These are phyloP conservation scores for Acipenser oxyrinchus DNA, from an alignment of 2,797 vertebrate genomes.

Conservation along the genomic window DNA sequence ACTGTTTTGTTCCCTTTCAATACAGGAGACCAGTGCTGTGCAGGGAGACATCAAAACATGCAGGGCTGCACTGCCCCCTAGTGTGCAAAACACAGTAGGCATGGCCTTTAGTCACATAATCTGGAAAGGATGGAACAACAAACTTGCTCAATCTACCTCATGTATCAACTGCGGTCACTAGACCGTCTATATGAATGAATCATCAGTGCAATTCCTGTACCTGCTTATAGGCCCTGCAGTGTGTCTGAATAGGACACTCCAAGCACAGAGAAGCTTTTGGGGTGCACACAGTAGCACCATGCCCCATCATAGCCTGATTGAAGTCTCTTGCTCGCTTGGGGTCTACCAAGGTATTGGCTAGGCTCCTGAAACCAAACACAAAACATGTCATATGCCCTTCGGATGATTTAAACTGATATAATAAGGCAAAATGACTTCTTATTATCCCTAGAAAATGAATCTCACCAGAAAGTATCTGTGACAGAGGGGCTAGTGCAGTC, in stretches of 20 bases:
- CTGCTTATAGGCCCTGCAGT: conserved; percentile 62
- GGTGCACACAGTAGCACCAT: conserved; percentile 78
- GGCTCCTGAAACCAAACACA: conserved; percentile 46
- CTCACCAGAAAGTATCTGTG: conserved; percentile 72
- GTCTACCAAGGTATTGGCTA: conserved; percentile 74
- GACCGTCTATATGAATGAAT: neutral
- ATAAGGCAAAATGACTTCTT: neutral
- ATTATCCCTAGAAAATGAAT: neutral
- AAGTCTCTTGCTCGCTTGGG: conserved; percentile 77
- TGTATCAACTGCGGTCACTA: neutral
- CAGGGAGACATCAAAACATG: too few relatives aligned
- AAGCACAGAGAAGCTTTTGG: conserved; percentile 69
- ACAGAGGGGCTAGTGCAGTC: conserved; percentile 64
- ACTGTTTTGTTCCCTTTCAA: too few relatives aligned
- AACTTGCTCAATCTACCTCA: too few relatives aligned
- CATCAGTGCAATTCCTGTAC: conserved; percentile 33
- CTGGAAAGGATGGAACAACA: neutral
- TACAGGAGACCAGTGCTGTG: too few relatives aligned
- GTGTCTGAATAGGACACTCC: conserved; percentile 68
- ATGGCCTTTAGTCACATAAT: neutral
- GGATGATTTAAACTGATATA: too few relatives aligned
- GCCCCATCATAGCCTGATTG: conserved; percentile 91
- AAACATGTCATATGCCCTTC: neutral
- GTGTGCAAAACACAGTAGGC: too few relatives aligned
- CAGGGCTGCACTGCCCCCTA: too few relatives aligned